Evolutionary conservation across 2,888 invertebrate genomes (phyloP).

Genomic region (Drosophila borborema): DNA sequence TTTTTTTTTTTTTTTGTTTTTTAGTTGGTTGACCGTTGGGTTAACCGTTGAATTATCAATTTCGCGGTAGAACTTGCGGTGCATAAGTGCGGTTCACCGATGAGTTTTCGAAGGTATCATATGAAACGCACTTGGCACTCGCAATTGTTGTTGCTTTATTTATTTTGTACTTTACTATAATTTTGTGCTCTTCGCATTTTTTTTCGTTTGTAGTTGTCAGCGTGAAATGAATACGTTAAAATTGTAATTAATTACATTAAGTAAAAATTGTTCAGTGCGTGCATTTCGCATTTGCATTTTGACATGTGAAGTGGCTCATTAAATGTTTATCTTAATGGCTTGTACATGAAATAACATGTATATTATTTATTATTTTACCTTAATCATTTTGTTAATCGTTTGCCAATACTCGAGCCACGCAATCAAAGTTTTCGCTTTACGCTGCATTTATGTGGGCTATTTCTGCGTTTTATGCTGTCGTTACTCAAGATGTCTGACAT

Average conservation of each 20-base stretch:
- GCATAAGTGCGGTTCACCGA: slow-evolving; percentile 83
- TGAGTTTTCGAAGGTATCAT: slow-evolving; percentile 82
- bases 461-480: background rate
- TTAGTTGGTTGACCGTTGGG: slow-evolving; percentile 72
- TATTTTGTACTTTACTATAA: slow-evolving; percentile 14
- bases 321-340: slow-evolving; percentile 26
- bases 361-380: slow-evolving; percentile 22
- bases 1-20: slow-evolving; percentile 49
- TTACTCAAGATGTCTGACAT: slow-evolving; percentile 25
- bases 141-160: slow-evolving; percentile 22
- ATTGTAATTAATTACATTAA: slow-evolving; percentile 79
- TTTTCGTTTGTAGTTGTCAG: slow-evolving; percentile 29
- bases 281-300: slow-evolving; percentile 53
- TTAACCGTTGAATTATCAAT: slow-evolving; percentile 84
- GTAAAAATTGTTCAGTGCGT: slow-evolving; percentile 61
- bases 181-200: slow-evolving; percentile 15
- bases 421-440: background rate
- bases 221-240: slow-evolving; percentile 74
- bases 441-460: background rate
- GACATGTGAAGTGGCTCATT: slow-evolving; percentile 67
- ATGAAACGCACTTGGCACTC: slow-evolving; percentile 34
- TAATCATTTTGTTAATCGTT: slow-evolving; percentile 7
- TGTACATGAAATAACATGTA: slow-evolving; percentile 6
- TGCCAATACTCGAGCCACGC: background rate
- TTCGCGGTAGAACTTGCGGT: slow-evolving; percentile 84